Evolutionary conservation across 2,888 invertebrate genomes (phyloP), one percentile per base, ranked within the genome.

Genomic region (Rhingia campestris): DNA sequence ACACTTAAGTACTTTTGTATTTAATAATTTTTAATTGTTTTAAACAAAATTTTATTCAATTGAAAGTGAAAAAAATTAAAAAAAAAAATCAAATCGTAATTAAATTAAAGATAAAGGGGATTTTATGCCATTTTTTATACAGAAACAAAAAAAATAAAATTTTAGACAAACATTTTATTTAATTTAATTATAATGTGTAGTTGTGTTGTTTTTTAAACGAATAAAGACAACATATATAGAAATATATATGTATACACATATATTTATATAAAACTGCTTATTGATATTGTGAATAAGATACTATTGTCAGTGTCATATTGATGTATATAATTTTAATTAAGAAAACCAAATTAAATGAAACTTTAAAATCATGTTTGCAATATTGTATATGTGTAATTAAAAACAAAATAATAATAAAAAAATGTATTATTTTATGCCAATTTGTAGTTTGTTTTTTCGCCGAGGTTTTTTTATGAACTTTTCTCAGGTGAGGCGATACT

Each of bases 361-460:
- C 70, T 76, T 82, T 63, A 53, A 77, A 82, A 69, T 74, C 82
- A 82, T 84, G 82, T 84, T 82, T 85, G 87, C 87, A 89, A 89
- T 87, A 88, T 87, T 92, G 91, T 72, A 89, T 87, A 86, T 91
- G 89, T 88, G 88, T 87, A 88, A 87, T 87, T 86, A 86, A 87
- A 70, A 70, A 67, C 67, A 6, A 35, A 72, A 56, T 14, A 63
- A 86, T 56, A 14, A 53, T 32, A 56, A 61, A 61, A 64, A 74
- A 79, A 66, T 69, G 79, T 84, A 74, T 84, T 79, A 79, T 84
- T 82, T 84, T 74, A 74, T 84, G 79, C 79, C 82, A 82, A 72
- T 39, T 43, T 4, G n/a, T 59, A 12, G 58, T 67, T 66, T 66
- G 59, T 64, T 47, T 45, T 12, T 45, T 45, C 45, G 1, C 22